These are phyloP conservation scores for Grapholita molesta DNA, from an alignment of 1,140 invertebrate species.

Conservation along the genomic window DNA sequence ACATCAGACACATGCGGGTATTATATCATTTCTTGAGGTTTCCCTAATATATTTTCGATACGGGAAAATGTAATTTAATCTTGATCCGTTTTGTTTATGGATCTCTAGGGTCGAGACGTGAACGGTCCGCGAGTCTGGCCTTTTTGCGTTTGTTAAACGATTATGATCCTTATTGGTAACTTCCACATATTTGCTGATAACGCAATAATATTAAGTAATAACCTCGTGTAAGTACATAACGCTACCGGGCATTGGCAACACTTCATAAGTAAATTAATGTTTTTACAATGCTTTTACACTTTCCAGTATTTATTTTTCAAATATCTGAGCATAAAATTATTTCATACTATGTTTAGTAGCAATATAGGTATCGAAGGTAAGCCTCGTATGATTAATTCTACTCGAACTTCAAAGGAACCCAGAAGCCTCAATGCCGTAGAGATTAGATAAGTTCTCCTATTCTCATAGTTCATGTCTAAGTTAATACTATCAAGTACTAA, in stretches of 20 bases:
- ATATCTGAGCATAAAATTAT: too few relatives aligned
- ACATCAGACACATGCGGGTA: background rate
- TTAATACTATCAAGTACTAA: slow-evolving; percentile 14
- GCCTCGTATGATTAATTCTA: slow-evolving; percentile 11
- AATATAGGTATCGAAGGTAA: background rate
- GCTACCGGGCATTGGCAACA: too few relatives aligned
- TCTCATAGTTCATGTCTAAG: slow-evolving; percentile 35
- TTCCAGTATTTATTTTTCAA: too few relatives aligned
- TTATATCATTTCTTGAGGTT: slow-evolving; percentile 30
- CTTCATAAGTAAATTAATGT: background rate
- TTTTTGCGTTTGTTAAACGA: slow-evolving; percentile 5
- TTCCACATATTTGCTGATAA: slow-evolving; percentile 25
- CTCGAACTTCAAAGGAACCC: slow-evolving; percentile 3
- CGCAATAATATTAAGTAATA: slow-evolving; percentile 23
- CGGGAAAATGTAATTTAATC: slow-evolving; percentile 43
- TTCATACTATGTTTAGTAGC: background rate
- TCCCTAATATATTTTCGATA: slow-evolving; percentile 37
- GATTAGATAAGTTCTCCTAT: slow-evolving; percentile 53
- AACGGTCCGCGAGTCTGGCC: background rate
- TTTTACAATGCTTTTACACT: background rate
- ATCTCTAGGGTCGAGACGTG: slow-evolving; percentile 25
- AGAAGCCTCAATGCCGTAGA: slow-evolving; percentile 22
- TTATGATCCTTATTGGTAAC: background rate
- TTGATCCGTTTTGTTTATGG: slow-evolving; percentile 35
- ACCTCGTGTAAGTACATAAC: background rate